These are phyloP conservation scores for Sinocyclocheilus anshuiensis DNA, from an alignment of 2,113 vertebrate species.

Conservation along the genomic window DNA sequence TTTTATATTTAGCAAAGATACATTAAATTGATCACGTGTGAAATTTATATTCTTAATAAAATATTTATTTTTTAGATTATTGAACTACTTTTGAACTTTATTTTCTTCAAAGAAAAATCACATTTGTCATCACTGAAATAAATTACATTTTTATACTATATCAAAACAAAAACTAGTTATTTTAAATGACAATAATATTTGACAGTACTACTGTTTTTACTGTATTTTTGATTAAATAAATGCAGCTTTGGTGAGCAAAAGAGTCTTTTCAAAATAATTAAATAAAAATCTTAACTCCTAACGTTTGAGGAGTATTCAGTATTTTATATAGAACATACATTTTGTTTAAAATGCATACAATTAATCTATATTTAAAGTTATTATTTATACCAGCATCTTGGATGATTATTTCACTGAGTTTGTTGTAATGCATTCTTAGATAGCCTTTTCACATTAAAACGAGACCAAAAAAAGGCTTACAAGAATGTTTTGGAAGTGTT, in stretches of 20 bases:
- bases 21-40: not conserved
- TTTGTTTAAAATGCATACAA: not conserved
- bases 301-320: not conserved
- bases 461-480: not conserved
- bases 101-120: not conserved
- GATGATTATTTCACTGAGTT: not conserved
- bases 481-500: not conserved
- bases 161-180: not conserved
- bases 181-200: not conserved
- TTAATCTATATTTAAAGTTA: not conserved
- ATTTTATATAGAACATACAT: not conserved
- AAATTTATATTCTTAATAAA: not conserved
- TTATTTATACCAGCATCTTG: not conserved
- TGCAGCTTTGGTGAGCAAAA: not conserved
- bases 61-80: not conserved
- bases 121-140: not conserved
- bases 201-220: not conserved
- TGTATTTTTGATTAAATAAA: not conserved
- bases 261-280: no score
- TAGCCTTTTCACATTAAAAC: not conserved
- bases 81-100: not conserved
- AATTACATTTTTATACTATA: not conserved
- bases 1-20: not conserved
- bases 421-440: not conserved
- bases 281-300: not conserved